Evolutionary conservation across 2,797 vertebrate genomes (phyloP).

Genomic region (Mormyrus hasselquistii): DNA sequence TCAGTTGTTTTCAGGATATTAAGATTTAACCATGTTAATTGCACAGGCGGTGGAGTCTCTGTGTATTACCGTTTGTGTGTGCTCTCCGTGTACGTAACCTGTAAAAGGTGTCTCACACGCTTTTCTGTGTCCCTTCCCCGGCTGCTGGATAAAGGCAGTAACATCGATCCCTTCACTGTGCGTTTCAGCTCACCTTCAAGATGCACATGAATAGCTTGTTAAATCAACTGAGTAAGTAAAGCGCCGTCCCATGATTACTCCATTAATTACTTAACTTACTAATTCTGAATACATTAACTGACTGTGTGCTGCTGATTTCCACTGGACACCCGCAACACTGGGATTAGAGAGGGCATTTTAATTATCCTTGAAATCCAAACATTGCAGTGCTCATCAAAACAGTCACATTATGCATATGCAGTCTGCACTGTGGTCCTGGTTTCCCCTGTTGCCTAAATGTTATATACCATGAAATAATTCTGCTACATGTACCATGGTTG

Average conservation of each 20-base stretch:
- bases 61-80: neutral
- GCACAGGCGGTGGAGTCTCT: neutral
- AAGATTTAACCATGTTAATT: neutral
- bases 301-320: neutral
- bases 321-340: neutral
- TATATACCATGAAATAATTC: neutral
- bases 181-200: conserved; percentile 13
- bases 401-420: neutral
- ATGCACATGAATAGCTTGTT: conserved; percentile 46
- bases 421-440: neutral
- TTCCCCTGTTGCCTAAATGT: neutral
- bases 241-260: neutral
- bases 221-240: conserved; percentile 43
- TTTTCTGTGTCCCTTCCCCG: neutral
- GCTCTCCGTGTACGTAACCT: neutral
- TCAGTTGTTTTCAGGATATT: neutral
- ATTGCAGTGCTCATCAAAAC: neutral
- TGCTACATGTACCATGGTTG: neutral
- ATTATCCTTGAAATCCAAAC: neutral
- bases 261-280: neutral
- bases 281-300: neutral
- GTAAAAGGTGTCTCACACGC: neutral
- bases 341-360: neutral
- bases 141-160: neutral
- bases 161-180: neutral